Conservation (phyloP, 2,113 vertebrate species). For the Zosterops hypoxanthus region DNA sequence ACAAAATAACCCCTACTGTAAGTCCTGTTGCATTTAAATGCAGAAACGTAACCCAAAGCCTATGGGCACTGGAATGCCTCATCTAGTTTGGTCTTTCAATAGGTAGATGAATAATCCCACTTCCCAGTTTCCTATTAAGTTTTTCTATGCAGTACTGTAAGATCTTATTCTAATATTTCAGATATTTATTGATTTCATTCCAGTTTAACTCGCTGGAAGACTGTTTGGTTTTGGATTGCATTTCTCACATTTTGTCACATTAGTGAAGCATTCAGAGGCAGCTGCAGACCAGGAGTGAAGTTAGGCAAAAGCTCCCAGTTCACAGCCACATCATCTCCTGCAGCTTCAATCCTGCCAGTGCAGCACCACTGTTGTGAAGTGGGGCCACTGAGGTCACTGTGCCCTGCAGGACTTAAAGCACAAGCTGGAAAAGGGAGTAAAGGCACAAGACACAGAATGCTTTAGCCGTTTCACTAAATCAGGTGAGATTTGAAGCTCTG, state of each 20-base stretch:
- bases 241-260: neutral
- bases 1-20: neutral
- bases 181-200: neutral
- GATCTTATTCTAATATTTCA: neutral
- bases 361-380: rapidly evolving
- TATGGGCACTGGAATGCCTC: neutral
- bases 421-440: neutral
- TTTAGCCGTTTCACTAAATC: neutral
- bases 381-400: rapidly evolving
- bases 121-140: neutral
- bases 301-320: neutral
- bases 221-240: neutral
- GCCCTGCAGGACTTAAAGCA: rapidly evolving
- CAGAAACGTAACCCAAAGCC: neutral
- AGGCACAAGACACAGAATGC: neutral
- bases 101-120: neutral
- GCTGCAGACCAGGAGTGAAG: neutral
- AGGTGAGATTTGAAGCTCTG: neutral
- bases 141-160: neutral
- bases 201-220: neutral
- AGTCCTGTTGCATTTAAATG: neutral
- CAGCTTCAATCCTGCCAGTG: neutral
- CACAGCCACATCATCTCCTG: neutral
- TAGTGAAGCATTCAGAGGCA: neutral
- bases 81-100: neutral